Percentiles rank a stretch among this genome's conserved stretches.
Conservation (phyloP, 1,140 invertebrate genomes). For the Vollenhovia emeryi region DNA sequence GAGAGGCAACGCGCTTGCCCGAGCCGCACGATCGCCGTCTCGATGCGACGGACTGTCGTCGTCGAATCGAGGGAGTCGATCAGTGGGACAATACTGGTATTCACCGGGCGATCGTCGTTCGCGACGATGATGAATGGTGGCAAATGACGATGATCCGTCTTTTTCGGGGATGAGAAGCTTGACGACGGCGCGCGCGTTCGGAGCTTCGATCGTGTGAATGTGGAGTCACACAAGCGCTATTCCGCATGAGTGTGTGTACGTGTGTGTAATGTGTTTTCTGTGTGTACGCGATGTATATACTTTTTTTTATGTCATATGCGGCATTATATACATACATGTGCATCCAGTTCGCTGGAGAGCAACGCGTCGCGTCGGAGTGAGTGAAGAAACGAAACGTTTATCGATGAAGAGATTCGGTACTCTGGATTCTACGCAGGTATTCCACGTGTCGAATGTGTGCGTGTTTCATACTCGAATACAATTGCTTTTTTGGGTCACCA, state of each 20-base stretch:
- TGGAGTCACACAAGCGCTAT: constrained; percentile 47
- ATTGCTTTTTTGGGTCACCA: constrained; percentile 67
- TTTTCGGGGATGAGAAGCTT: constrained; percentile 6
- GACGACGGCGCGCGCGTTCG: constrained; percentile 30
- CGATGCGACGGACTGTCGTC: neutral
- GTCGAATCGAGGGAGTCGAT: constrained; percentile 5
- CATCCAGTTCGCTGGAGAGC: constrained; percentile 42
- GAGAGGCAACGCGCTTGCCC: constrained; percentile 27
- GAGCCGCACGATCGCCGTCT: constrained; percentile 27
- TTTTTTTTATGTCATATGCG: neutral
- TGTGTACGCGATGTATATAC: neutral
- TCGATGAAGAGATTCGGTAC: constrained; percentile 57
- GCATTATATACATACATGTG: constrained; percentile 46
- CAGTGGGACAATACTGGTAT: neutral
- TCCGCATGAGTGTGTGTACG: neutral
- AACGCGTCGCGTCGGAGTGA: constrained; percentile 54
- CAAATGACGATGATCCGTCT: constrained; percentile 1
- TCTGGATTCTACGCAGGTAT: constrained; percentile 53
- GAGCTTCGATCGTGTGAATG: constrained; percentile 33
- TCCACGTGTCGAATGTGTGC: constrained; percentile 76
- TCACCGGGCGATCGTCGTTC: neutral
- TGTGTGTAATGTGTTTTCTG: neutral
- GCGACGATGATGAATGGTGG: neutral
- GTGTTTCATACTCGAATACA: constrained; percentile 76
- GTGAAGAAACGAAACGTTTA: constrained; percentile 68